Evolutionary conservation across 2,113 vertebrate species (phyloP).

Genomic region (Hypocryptadius cinnamomeus): DNA sequence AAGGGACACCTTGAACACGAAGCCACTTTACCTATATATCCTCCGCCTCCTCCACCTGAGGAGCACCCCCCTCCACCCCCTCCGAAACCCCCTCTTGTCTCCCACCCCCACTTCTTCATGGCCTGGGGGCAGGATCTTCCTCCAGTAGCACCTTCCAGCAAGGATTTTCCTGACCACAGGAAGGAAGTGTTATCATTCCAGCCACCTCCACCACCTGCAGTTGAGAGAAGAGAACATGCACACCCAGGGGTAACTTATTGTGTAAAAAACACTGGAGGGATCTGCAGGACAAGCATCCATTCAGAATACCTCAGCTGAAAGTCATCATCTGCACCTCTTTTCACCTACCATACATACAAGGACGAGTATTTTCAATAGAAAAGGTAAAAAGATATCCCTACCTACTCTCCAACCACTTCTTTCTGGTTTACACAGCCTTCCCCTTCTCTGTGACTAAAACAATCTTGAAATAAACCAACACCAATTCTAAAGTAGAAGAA

Average conservation of each 20-base stretch:
- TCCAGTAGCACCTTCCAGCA: conserved; percentile 88
- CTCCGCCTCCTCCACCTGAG: conserved; percentile 94
- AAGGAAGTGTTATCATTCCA: conserved; percentile 87
- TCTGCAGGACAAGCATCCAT: not conserved
- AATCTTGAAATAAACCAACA: not conserved
- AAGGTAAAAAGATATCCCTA: not conserved
- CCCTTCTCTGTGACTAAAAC: not conserved
- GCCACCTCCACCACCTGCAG: conserved; percentile 93
- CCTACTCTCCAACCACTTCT: not conserved
- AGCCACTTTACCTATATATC: conserved; percentile 93
- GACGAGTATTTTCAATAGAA: not conserved
- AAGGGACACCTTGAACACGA: conserved; percentile 77
- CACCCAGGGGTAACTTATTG: not conserved
- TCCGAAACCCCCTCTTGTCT: conserved; percentile 92
- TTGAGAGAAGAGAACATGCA: conserved; percentile 37
- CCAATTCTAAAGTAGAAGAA: not conserved
- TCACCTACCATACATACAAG: not conserved
- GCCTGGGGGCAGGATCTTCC: conserved; percentile 90
- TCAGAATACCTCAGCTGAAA: not conserved
- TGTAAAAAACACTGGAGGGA: not conserved
- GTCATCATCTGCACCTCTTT: not conserved
- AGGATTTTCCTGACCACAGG: conserved; percentile 88
- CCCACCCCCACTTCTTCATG: conserved; percentile 89
- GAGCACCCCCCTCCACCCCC: conserved; percentile 94
- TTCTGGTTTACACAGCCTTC: not conserved